phyloP scores from a whole-genome alignment of 2,888 invertebrate genomes.

The Troides helena region DNA sequence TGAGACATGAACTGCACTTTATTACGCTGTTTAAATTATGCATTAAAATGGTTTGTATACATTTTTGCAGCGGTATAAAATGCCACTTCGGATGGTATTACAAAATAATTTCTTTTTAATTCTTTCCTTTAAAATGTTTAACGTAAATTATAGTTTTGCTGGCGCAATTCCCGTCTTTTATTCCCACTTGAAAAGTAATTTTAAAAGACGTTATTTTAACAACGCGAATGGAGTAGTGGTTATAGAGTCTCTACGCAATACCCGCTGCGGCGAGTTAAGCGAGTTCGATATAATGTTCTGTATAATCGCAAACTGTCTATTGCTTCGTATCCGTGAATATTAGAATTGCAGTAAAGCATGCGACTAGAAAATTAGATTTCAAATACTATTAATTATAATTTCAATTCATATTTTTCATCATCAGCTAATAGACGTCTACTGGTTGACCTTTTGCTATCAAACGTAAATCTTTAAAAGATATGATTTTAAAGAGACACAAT shows the following conservation, averaged over 20 bases:
- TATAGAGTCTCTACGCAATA: background rate
- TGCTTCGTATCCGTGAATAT: too few relatives aligned
- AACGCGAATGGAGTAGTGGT: background rate
- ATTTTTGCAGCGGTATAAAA: constrained; percentile 27
- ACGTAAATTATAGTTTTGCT: constrained; percentile 9
- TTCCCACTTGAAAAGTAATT: background rate
- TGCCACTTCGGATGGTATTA: constrained; percentile 22
- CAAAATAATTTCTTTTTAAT: constrained; percentile 16
- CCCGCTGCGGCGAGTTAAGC: background rate
- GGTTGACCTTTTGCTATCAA: too few relatives aligned
- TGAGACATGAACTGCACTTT: constrained; percentile 27
- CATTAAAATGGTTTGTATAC: constrained; percentile 27
- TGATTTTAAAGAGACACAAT: too few relatives aligned
- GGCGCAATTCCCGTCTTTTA: constrained; percentile 6
- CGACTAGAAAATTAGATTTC: too few relatives aligned
- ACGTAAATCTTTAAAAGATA: too few relatives aligned
- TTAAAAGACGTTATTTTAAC: constrained; percentile 1
- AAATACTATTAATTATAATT: too few relatives aligned
- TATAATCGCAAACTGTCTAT: too few relatives aligned
- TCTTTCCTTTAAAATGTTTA: constrained; percentile 17
- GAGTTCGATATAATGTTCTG: background rate
- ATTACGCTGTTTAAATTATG: constrained; percentile 29
- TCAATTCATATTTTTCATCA: too few relatives aligned
- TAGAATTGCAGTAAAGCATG: too few relatives aligned
- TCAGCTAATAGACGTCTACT: too few relatives aligned